Evolutionary conservation across 1,140 invertebrate genomes (phyloP), one percentile per base, ranked within the genome.

Genomic region (Heliconius hermathena): DNA sequence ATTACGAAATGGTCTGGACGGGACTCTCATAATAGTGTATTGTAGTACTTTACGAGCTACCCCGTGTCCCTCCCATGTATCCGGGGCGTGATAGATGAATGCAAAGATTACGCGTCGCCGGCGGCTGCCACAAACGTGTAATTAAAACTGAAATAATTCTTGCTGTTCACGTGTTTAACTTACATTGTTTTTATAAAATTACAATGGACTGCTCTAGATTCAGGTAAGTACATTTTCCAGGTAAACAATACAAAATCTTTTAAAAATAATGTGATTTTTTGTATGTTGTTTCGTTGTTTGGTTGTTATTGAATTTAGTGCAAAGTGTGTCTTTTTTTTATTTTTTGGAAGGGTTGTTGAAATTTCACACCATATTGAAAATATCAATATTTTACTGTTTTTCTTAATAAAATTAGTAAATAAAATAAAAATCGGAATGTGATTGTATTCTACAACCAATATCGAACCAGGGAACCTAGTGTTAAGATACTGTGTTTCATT

Each of bases 111-210:
- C 13, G 26, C 60, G 22, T 66, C 60, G 60, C 60, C 60, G 60
- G 60, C 60, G 60, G 60, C 60, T 29, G 60, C 60, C 60, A 66
- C 60, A 11, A 66, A 29, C 26, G 60, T 29, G 60, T 66, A 11
- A 66, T 66, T 66, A 66, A 66, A 66, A 66, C 60, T 66, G 60
- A 66, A 66, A 66, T 66, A 16, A 66, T 66, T 26, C 60, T 66
- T 22, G 26, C 26, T 66, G 11, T 66, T 66, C 26, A 66, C 60
- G 60, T 26, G 22, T 29, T 66, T 29, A 66, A 29, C 11, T 66
- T 66, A 26, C 26, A 66, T 66, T 66, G 60, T 66, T 66, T 60
- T 66, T 29, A 13, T 29, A 66, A 13, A 66, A 66, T 6, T 16
- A 66, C 11, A 66, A 11, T 22, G 26, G 60, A 26, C 60, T 29